These are phyloP conservation scores for Bombus waltoni DNA, from an alignment of 1,140 invertebrate genomes.

Conservation along the genomic window DNA sequence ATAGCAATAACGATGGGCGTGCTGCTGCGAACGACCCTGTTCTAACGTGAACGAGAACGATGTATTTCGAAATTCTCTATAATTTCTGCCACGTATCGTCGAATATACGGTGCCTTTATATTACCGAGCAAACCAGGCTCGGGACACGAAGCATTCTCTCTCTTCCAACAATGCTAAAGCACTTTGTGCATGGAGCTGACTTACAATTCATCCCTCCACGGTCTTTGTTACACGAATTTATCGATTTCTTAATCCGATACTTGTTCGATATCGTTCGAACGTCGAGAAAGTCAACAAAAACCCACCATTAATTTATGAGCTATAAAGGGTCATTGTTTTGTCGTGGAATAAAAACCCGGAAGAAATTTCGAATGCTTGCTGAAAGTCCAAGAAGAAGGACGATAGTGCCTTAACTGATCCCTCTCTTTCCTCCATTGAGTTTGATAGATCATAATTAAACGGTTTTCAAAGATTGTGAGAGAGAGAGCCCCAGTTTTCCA, in stretches of 20 bases:
- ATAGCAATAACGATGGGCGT: conserved; percentile 22
- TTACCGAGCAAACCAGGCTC: conserved; percentile 41
- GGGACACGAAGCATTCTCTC: conserved; percentile 2
- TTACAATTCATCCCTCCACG: conserved; percentile 31
- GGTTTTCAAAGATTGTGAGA: background rate
- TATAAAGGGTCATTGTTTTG: conserved; percentile 6
- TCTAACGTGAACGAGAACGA: conserved; percentile 4
- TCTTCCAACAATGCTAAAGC: conserved; percentile 46
- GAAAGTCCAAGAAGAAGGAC: background rate
- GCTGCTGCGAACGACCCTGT: background rate
- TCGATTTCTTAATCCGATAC: conserved; percentile 11
- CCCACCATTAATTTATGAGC: conserved; percentile 1
- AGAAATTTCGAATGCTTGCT: background rate
- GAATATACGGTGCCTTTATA: conserved; percentile 52
- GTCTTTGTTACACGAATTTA: conserved; percentile 35
- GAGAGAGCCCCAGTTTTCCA: conserved; percentile 6
- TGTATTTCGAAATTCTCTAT: conserved; percentile 58
- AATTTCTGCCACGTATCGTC: conserved; percentile 58
- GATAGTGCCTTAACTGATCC: background rate
- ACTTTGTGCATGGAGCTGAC: conserved; percentile 31
- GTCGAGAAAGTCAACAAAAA: background rate
- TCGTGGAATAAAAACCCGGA: background rate
- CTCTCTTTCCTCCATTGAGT: background rate
- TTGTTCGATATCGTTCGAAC: background rate
- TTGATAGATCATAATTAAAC: background rate